Conservation (phyloP, 2,888 invertebrate genomes). For the Noctua comes region DNA sequence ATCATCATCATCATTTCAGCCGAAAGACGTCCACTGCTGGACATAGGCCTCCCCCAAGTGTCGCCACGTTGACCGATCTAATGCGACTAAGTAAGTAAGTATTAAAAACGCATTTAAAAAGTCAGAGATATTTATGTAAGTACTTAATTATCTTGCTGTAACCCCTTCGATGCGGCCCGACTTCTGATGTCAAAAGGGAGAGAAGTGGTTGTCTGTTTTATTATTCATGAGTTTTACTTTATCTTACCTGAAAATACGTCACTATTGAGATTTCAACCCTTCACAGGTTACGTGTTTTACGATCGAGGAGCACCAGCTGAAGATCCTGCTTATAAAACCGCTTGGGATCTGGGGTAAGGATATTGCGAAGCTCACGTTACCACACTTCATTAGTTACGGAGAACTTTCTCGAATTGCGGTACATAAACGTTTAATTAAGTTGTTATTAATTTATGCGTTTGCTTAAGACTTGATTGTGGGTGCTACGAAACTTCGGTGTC, state of each 20-base stretch:
- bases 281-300: conserved; percentile 20
- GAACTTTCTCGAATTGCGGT: conserved; percentile 8
- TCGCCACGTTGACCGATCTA: too few species aligned
- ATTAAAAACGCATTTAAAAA: not conserved
- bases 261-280: not conserved
- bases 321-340: conserved; percentile 6
- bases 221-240: conserved; percentile 6
- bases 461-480: not conserved
- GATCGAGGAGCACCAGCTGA: conserved; percentile 11
- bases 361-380: conserved; percentile 3
- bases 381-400: not conserved
- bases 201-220: not conserved
- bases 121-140: not conserved
- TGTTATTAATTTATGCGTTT: conserved; percentile 9
- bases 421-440: conserved; percentile 5
- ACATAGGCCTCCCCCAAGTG: too few species aligned
- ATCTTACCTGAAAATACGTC: not conserved
- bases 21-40: too few species aligned
- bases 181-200: not conserved
- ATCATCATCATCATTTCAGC: too few species aligned
- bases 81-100: too few species aligned
- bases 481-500: not conserved
- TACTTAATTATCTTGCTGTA: not conserved
- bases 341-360: not conserved
- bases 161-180: not conserved